A percentile compares a stretch with the other conserved stretches of the same genome.
Evolutionary conservation across 2,113 vertebrate species (phyloP).

Genomic region (Stegastes partitus): DNA sequence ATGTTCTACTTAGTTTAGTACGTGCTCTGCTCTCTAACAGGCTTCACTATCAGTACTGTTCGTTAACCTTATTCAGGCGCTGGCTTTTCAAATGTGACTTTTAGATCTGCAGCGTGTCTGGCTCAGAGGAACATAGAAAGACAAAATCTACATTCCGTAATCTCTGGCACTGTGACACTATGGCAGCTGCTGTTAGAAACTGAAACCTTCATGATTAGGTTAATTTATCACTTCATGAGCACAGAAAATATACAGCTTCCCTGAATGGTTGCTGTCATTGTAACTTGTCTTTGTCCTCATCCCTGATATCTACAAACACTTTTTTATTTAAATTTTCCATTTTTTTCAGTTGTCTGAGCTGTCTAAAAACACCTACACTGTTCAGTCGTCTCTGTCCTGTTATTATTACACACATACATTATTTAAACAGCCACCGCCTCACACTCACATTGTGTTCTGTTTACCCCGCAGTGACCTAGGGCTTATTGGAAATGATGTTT

Average conservation of each 20-base stretch:
- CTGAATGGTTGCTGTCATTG: not conserved
- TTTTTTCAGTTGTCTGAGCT: too few relatives aligned
- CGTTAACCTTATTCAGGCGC: not conserved
- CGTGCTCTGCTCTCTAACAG: not conserved
- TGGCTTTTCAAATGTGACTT: not conserved
- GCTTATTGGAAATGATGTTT: too few relatives aligned
- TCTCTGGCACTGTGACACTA: too few relatives aligned
- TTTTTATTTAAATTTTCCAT: too few relatives aligned
- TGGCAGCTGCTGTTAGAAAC: not conserved
- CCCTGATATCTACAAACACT: not conserved
- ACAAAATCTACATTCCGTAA: not conserved
- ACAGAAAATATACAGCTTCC: not conserved
- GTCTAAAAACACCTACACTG: not conserved
- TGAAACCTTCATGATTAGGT: not conserved
- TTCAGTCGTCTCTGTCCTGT: not conserved
- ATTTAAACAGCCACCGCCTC: not conserved
- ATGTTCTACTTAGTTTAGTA: slow-evolving; percentile 11
- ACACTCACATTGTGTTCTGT: not conserved
- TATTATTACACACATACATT: not conserved
- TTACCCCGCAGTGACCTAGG: too few relatives aligned
- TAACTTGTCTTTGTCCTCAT: not conserved
- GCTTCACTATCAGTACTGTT: not conserved
- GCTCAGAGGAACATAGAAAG: not conserved
- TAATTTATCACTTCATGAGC: too few relatives aligned
- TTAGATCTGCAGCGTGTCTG: not conserved